Conservation (phyloP, 2,888 invertebrate species). For the Fragum whitleyi region DNA sequence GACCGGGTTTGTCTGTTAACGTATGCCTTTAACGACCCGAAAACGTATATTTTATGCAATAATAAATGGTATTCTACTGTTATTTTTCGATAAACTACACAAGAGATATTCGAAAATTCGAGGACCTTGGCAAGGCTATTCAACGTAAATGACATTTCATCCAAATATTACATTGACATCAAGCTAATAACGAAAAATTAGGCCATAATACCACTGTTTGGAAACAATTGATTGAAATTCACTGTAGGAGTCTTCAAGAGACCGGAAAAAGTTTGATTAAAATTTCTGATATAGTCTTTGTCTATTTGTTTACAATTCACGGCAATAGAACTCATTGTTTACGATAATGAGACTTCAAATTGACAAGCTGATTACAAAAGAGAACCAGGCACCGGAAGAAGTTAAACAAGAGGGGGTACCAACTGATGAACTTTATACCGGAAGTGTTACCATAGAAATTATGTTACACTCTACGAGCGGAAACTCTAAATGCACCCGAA, state of each 20-base stretch:
- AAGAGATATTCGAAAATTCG: no score
- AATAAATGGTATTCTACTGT: no score
- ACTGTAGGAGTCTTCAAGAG: background rate
- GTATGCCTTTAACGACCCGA: no score
- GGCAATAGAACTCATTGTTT: background rate
- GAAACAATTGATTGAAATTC: constrained; percentile 16
- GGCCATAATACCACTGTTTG: background rate
- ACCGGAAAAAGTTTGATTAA: constrained; percentile 15
- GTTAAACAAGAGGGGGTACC: constrained; percentile 16
- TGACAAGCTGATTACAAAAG: constrained; percentile 8
- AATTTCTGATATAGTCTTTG: background rate
- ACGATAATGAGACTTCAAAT: background rate
- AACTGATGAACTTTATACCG: constrained; percentile 17
- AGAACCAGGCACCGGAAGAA: constrained; percentile 4
- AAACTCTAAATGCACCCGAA: background rate
- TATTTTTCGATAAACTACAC: no score
- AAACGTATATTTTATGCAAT: no score
- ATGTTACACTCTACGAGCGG: background rate
- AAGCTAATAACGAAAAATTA: background rate
- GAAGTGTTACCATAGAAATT: constrained; percentile 21
- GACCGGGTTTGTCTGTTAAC: no score
- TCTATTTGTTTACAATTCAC: constrained; percentile 5
- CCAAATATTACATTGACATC: background rate
- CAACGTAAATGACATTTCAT: no score
- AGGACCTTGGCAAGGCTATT: no score